Evolutionary conservation across 2,797 vertebrate species (phyloP).

Genomic region (Falco concolor): DNA sequence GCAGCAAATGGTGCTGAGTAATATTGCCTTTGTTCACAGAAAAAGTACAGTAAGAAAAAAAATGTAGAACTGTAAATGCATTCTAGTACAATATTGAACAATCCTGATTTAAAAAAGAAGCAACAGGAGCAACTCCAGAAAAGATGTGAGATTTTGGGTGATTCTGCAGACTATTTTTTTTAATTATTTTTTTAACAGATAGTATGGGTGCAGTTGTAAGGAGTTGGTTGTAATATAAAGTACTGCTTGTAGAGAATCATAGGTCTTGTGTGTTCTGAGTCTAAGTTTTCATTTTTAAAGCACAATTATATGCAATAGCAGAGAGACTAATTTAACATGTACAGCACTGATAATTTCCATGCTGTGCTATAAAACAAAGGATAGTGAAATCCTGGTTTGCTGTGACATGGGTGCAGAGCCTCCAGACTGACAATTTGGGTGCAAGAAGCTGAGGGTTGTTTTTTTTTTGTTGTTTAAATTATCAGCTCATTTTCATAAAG

Average conservation of each 20-base stretch:
- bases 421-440: background rate
- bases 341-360: background rate
- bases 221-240: background rate
- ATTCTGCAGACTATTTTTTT: background rate
- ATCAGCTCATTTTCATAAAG: background rate
- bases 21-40: background rate
- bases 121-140: background rate
- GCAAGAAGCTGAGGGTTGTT: background rate
- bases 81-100: background rate
- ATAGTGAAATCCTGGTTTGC: background rate
- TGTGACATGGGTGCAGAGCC: background rate
- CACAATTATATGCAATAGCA: background rate
- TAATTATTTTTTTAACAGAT: background rate
- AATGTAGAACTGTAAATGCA: background rate
- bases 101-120: background rate
- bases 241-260: background rate
- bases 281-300: background rate
- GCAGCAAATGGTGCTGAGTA: background rate
- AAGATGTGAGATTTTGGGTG: background rate
- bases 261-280: background rate
- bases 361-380: background rate
- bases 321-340: background rate
- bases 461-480: background rate
- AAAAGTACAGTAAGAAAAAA: background rate
- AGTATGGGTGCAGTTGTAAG: background rate